A percentile compares a stretch with the other conserved stretches of the same genome.
Conservation (phyloP, 2,888 invertebrate species). For the Physocephala rufipes region DNA sequence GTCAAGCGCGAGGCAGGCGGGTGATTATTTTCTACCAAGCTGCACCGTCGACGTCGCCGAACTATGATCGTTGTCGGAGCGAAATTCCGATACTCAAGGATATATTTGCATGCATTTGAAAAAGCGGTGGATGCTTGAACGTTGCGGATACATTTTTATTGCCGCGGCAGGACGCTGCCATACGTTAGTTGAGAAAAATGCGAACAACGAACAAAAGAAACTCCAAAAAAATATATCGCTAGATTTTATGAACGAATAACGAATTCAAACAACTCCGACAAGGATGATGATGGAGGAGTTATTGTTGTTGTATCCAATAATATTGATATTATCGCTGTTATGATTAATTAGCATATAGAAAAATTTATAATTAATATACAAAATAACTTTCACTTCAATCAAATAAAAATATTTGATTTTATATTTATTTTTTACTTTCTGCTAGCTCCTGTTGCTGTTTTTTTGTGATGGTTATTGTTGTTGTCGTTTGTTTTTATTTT, state of each 20-base stretch:
- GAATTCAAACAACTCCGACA: not conserved
- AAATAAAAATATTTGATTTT: no score
- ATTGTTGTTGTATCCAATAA: no score
- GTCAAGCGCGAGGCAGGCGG: conserved; percentile 40
- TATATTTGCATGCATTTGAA: conserved; percentile 23
- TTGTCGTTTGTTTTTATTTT: conserved; percentile 23
- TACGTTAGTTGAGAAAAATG: not conserved
- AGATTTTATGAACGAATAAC: not conserved
- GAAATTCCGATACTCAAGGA: conserved; percentile 30
- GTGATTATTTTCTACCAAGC: conserved; percentile 32
- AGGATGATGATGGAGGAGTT: not conserved
- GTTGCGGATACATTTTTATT: conserved; percentile 21
- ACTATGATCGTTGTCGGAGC: no score
- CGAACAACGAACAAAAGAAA: not conserved
- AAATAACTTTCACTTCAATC: no score
- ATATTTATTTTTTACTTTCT: no score
- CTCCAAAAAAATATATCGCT: not conserved
- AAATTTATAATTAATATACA: no score
- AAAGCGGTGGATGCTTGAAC: conserved; percentile 9
- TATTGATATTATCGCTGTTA: no score
- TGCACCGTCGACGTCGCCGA: conserved; percentile 24
- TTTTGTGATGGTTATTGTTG: not conserved
- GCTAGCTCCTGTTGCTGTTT: no score
- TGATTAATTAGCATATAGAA: no score
- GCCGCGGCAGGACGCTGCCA: not conserved